phyloP scores from a whole-genome alignment of 1,140 invertebrate species.

The Coboldia fuscipes region DNA sequence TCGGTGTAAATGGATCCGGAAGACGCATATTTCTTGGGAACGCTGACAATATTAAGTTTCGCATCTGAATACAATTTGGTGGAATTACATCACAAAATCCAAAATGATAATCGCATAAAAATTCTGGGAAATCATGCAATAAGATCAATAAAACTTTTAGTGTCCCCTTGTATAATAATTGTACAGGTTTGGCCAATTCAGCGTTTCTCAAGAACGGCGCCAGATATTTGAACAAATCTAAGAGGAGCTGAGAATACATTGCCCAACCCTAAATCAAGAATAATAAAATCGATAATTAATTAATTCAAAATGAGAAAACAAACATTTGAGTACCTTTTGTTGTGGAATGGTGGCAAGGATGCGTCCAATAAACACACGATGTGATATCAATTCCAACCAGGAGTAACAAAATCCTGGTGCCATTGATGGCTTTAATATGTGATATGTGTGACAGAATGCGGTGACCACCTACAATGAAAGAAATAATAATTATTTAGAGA shows the following conservation, averaged over 20 bases:
- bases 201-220: slow-evolving; percentile 93
- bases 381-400: slow-evolving; percentile 93
- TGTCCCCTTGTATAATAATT: slow-evolving; percentile 88
- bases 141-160: slow-evolving; percentile 86
- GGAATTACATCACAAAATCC: slow-evolving; percentile 99
- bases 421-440: slow-evolving; percentile 80
- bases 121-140: slow-evolving; percentile 97
- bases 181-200: slow-evolving; percentile 81
- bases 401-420: slow-evolving; percentile 94
- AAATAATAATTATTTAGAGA: slow-evolving; percentile 8
- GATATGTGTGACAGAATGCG: slow-evolving; percentile 79
- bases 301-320: slow-evolving; percentile 4
- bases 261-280: slow-evolving; percentile 55
- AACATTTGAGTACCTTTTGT: too few species aligned
- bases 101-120: slow-evolving; percentile 97
- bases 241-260: slow-evolving; percentile 75
- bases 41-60: slow-evolving; percentile 92
- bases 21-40: slow-evolving; percentile 95
- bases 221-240: slow-evolving; percentile 91
- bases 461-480: slow-evolving; percentile 63
- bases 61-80: slow-evolving; percentile 97
- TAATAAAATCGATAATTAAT: slow-evolving; percentile 6
- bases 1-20: slow-evolving; percentile 95
- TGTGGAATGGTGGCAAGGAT: slow-evolving; percentile 76
- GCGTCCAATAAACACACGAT: slow-evolving; percentile 86